Conservation (phyloP, 2,888 invertebrate species). For the Orthosia incerta region DNA sequence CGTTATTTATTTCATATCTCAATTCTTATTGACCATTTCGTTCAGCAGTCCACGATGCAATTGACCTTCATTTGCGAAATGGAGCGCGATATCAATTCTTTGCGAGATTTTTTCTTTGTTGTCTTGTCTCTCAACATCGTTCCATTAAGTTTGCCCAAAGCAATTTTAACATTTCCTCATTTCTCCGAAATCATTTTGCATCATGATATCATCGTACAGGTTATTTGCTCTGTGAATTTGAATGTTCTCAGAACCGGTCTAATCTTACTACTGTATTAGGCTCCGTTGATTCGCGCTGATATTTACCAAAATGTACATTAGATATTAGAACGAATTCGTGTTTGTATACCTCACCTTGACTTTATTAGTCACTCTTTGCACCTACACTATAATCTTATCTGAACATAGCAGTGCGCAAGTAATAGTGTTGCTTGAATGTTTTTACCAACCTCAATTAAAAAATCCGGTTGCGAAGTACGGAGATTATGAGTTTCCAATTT, state of each 20-base stretch:
- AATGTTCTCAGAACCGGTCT: constrained; percentile 49
- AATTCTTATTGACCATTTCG: constrained; percentile 77
- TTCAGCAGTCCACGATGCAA: constrained; percentile 73
- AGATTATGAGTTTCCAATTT: constrained; percentile 83
- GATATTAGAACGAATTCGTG: constrained; percentile 58
- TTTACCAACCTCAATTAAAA: constrained; percentile 76
- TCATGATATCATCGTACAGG: constrained; percentile 62
- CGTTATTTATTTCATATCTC: constrained; percentile 80
- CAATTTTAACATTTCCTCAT: constrained; percentile 60
- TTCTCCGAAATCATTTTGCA: constrained; percentile 61
- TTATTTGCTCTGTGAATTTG: constrained; percentile 60
- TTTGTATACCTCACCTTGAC: constrained; percentile 69
- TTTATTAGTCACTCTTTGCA: constrained; percentile 70
- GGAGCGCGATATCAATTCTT: constrained; percentile 70
- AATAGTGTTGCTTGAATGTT: constrained; percentile 48
- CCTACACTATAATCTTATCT: constrained; percentile 69
- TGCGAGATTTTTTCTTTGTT: constrained; percentile 58
- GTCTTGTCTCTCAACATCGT: constrained; percentile 27
- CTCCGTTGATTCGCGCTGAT: constrained; percentile 59
- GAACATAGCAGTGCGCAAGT: constrained; percentile 40
- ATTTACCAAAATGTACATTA: constrained; percentile 66
- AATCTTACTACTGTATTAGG: constrained; percentile 57
- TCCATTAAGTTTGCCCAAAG: constrained; percentile 30
- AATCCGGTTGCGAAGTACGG: constrained; percentile 72
- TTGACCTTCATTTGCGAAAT: constrained; percentile 79